phyloP scores from a whole-genome alignment of 2,888 invertebrate genomes.

The Thereva unica region DNA sequence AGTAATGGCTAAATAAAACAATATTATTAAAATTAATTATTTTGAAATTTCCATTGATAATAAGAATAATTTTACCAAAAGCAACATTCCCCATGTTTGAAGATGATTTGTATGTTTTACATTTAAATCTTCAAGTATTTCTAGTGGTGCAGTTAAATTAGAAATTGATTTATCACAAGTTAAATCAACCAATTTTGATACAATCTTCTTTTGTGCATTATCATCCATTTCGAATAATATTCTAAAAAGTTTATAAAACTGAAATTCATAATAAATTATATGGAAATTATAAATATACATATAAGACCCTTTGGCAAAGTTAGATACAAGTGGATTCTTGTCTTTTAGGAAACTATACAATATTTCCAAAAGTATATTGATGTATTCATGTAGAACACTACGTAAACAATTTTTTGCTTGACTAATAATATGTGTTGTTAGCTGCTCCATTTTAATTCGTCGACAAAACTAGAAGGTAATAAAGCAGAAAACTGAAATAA shows the following conservation, averaged over 20 bases:
- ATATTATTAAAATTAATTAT: background rate
- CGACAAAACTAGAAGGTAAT: conserved; percentile 54
- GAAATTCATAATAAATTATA: background rate
- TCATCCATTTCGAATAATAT: conserved; percentile 51
- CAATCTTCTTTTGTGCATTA: conserved; percentile 52
- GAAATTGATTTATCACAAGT: conserved; percentile 52
- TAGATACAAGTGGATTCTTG: conserved; percentile 61
- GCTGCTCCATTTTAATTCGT: conserved; percentile 65
- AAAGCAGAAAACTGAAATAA: background rate
- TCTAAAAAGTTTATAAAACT: conserved; percentile 39
- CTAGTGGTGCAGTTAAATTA: conserved; percentile 51
- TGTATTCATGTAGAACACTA: conserved; percentile 62
- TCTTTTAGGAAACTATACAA: conserved; percentile 62
- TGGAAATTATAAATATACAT: conserved; percentile 49
- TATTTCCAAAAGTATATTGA: conserved; percentile 63
- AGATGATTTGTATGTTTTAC: conserved; percentile 51
- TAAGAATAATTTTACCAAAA: conserved; percentile 46
- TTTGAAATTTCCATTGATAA: background rate
- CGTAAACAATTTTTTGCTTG: conserved; percentile 63
- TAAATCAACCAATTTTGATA: conserved; percentile 52
- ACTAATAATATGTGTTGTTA: conserved; percentile 64
- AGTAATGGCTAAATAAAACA: conserved; percentile 64
- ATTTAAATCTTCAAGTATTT: conserved; percentile 52
- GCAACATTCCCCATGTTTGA: conserved; percentile 53
- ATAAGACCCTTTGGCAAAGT: conserved; percentile 66